These are phyloP conservation scores for Alces alces DNA, from an alignment of 2,113 vertebrate species.

Conservation along the genomic window DNA sequence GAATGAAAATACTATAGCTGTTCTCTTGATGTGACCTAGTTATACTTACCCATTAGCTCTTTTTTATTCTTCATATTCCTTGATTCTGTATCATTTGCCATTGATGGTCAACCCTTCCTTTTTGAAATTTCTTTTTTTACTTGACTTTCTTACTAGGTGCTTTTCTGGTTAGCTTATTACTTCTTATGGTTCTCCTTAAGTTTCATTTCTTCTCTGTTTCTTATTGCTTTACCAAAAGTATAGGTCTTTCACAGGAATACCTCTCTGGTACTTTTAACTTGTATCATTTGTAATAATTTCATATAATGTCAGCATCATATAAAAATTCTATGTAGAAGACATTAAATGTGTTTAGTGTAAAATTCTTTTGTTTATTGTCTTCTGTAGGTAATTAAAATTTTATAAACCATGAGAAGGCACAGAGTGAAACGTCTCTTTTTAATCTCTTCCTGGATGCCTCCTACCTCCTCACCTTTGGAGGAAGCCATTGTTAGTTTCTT, in stretches of 20 bases:
- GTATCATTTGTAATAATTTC: neutral
- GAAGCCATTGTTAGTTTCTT: neutral
- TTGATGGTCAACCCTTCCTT: neutral
- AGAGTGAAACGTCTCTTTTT: neutral
- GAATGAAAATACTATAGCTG: neutral
- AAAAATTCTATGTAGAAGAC: neutral
- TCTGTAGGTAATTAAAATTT: neutral
- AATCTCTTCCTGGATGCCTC: neutral
- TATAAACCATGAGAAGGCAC: neutral
- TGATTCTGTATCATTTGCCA: neutral
- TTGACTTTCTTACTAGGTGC: neutral
- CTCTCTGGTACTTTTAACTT: neutral
- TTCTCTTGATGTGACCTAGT: neutral
- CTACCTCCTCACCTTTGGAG: neutral
- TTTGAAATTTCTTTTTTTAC: neutral
- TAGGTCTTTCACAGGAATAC: neutral
- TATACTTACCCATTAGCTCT: neutral
- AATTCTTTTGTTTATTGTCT: neutral
- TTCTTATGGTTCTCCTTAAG: neutral
- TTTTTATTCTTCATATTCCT: neutral
- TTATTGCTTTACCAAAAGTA: neutral
- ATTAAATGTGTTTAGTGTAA: neutral
- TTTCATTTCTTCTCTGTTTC: neutral
- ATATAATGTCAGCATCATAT: neutral
- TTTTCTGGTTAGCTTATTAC: constrained; percentile 9